phyloP scores from a whole-genome alignment of 2,888 invertebrate genomes.

The Acleris cristana region DNA sequence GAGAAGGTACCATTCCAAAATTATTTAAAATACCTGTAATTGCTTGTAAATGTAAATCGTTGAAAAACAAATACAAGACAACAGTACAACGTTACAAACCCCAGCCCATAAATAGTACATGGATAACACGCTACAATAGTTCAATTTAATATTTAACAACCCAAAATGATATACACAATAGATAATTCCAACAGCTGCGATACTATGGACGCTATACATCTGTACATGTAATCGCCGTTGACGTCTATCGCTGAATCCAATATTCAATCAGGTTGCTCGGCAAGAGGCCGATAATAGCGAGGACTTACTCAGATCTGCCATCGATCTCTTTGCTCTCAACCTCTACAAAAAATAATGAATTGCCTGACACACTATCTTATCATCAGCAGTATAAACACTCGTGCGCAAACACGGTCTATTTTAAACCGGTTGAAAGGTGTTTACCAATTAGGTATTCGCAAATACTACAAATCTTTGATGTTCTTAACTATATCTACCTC shows the following conservation, averaged over 20 bases:
- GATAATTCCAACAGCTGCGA: too few species aligned
- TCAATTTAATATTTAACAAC: too few species aligned
- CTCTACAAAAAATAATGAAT: not conserved
- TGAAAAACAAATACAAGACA: too few species aligned
- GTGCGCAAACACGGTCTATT: conserved; percentile 19
- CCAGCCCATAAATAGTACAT: too few species aligned
- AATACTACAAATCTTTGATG: conserved; percentile 29
- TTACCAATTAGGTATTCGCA: conserved; percentile 26
- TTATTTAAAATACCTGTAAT: too few species aligned
- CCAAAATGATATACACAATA: too few species aligned
- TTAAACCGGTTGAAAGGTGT: conserved; percentile 26
- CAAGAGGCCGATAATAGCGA: not conserved
- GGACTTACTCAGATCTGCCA: not conserved
- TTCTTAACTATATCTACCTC: conserved; percentile 20
- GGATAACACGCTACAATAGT: too few species aligned
- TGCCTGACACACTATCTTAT: conserved; percentile 26
- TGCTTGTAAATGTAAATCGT: too few species aligned
- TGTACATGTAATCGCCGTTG: too few species aligned
- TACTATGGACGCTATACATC: too few species aligned
- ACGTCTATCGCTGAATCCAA: not conserved
- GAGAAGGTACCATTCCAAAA: too few species aligned
- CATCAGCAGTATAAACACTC: conserved; percentile 2
- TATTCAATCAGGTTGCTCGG: conserved; percentile 1
- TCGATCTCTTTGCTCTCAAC: conserved; percentile 9
- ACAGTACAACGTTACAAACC: too few species aligned